phyloP scores from a whole-genome alignment of 2,888 invertebrate genomes.

The Diogma glabrata region DNA sequence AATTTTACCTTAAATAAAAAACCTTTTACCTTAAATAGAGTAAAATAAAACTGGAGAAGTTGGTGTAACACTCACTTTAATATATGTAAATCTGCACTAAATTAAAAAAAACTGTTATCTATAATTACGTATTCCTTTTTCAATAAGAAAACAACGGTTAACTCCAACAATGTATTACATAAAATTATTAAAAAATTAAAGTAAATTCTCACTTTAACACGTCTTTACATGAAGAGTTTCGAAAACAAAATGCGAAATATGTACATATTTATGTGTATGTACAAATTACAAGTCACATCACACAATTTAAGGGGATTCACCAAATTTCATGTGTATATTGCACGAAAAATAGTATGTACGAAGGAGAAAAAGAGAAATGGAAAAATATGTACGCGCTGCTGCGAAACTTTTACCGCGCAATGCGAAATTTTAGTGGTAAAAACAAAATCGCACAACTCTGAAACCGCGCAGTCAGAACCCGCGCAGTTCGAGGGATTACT shows the following conservation, averaged over 20 bases:
- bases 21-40: not conserved
- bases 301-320: not conserved
- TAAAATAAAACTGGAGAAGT: not conserved
- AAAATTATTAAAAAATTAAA: slow-evolving; percentile 3
- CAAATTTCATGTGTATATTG: not conserved
- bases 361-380: not conserved
- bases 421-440: not conserved
- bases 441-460: not conserved
- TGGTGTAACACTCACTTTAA: not conserved
- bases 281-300: no score
- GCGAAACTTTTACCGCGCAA: not conserved
- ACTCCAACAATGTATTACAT: slow-evolving; percentile 1
- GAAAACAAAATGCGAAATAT: not conserved
- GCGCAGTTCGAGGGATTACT: not conserved
- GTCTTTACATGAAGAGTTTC: slow-evolving; percentile 1
- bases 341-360: not conserved
- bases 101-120: no score
- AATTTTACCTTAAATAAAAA: slow-evolving; percentile 1
- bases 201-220: not conserved
- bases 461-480: not conserved
- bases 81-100: no score
- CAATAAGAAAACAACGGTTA: not conserved
- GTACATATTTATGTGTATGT: no score
- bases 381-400: not conserved
- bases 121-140: no score